These are phyloP conservation scores for Hyphantria cunea DNA, from an alignment of 1,140 invertebrate species.

Conservation along the genomic window DNA sequence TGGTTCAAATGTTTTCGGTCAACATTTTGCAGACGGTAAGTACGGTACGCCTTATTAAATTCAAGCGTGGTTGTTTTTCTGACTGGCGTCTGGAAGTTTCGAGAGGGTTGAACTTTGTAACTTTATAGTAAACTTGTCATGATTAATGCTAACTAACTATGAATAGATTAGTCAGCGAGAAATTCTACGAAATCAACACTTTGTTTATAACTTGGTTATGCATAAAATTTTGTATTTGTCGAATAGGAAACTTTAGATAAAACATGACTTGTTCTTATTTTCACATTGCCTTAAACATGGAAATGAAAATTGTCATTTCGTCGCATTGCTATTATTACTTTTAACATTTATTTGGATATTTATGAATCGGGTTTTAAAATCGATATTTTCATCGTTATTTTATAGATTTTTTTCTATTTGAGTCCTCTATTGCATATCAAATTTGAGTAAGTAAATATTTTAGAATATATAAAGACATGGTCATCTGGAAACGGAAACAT, in stretches of 20 bases:
- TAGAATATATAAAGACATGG: too few relatives aligned
- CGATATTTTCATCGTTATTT: too few relatives aligned
- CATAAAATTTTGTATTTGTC: not conserved
- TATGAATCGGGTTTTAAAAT: too few relatives aligned
- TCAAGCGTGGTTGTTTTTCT: conserved; percentile 41
- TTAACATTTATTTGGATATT: too few relatives aligned
- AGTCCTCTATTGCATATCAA: too few relatives aligned
- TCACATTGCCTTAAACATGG: too few relatives aligned
- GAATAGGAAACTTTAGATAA: not conserved
- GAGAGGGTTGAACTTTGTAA: conserved; percentile 25
- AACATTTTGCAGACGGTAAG: conserved; percentile 20
- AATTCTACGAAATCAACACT: conserved; percentile 16
- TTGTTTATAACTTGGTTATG: not conserved
- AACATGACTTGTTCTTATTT: not conserved
- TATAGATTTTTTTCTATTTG: too few relatives aligned
- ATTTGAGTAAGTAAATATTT: too few relatives aligned
- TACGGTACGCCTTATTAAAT: conserved; percentile 37
- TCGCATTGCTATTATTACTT: too few relatives aligned
- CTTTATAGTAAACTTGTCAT: conserved; percentile 26
- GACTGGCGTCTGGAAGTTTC: conserved; percentile 15
- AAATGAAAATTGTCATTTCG: too few relatives aligned
- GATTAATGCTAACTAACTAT: conserved; percentile 31
- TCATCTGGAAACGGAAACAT: too few relatives aligned
- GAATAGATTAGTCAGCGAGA: conserved; percentile 23
- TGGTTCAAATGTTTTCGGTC: conserved; percentile 4